A percentile compares a stretch with the other conserved stretches of the same genome.
These are phyloP conservation scores for Xenentodon cancila DNA, from an alignment of 2,797 vertebrate genomes.

Conservation along the genomic window DNA sequence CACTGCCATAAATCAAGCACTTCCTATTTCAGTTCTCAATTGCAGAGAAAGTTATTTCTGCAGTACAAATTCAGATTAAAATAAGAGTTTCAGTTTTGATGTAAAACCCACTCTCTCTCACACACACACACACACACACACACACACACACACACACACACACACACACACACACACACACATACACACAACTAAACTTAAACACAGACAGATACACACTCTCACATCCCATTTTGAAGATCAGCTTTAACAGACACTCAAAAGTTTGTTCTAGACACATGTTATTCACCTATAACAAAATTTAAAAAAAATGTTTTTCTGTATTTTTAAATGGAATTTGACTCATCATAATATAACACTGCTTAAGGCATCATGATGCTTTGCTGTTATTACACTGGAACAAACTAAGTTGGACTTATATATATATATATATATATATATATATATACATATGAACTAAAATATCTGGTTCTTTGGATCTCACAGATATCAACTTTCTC, in stretches of 20 bases:
- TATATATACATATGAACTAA: too few species aligned
- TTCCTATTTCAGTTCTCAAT: conserved; percentile 60
- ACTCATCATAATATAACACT: background rate
- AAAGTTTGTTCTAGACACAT: too few species aligned
- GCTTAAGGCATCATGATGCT: background rate
- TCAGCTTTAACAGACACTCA: conserved; percentile 13
- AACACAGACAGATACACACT: conserved; percentile 7
- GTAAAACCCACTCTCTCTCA: conserved; percentile 53
- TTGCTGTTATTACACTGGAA: too few species aligned
- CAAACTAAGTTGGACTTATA: too few species aligned
- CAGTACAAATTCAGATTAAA: conserved; percentile 33
- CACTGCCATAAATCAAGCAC: conserved; percentile 14
- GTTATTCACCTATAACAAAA: too few species aligned
- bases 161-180: conserved; percentile 3
- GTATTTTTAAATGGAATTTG: background rate
- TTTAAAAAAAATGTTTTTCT: background rate
- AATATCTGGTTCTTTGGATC: conserved; percentile 21
- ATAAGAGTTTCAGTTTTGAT: conserved; percentile 42
- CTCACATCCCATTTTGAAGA: conserved; percentile 63
- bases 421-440: too few species aligned
- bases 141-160: conserved; percentile 7
- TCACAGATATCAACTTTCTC: background rate
- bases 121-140: conserved; percentile 4
- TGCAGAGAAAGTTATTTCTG: conserved; percentile 26
- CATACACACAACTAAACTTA: too few species aligned